Evolutionary conservation across 2,113 vertebrate genomes (phyloP).

Genomic region (Sander lucioperca): DNA sequence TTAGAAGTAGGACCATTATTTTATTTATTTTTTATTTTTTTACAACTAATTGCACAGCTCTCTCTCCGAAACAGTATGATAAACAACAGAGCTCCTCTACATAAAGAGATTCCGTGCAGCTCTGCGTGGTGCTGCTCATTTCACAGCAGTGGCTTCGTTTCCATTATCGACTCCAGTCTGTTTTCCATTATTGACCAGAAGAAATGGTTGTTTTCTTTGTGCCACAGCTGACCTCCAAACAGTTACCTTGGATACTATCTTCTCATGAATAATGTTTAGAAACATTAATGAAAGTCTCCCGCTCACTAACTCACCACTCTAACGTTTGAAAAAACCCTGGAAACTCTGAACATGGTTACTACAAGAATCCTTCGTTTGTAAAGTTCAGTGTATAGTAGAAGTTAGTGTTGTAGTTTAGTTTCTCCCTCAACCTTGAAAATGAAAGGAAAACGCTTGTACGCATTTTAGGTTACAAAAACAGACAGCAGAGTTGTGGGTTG

Average conservation of each 20-base stretch:
- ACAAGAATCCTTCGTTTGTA: not conserved
- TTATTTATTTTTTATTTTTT: not conserved
- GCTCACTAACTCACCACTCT: too few relatives aligned
- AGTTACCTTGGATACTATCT: conserved; percentile 13
- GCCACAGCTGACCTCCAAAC: conserved; percentile 28
- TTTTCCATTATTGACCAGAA: conserved; percentile 40
- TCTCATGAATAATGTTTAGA: conserved; percentile 46
- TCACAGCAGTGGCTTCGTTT: conserved; percentile 16
- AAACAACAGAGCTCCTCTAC: not conserved
- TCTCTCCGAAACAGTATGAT: not conserved
- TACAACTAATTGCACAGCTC: not conserved
- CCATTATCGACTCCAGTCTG: conserved; percentile 28
- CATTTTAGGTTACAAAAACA: not conserved
- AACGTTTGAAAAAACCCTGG: conserved; percentile 24
- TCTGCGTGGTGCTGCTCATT: not conserved
- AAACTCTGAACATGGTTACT: not conserved
- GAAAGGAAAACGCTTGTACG: not conserved
- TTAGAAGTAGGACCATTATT: not conserved
- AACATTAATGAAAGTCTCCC: conserved; percentile 29
- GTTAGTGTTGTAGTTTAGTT: not conserved
- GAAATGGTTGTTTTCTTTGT: conserved; percentile 45
- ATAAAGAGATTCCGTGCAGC: not conserved
- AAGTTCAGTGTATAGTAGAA: not conserved
- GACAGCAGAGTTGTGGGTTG: not conserved
- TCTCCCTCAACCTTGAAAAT: not conserved